Conservation (phyloP, 2,888 invertebrate species). For the Autographa pulchrina region DNA sequence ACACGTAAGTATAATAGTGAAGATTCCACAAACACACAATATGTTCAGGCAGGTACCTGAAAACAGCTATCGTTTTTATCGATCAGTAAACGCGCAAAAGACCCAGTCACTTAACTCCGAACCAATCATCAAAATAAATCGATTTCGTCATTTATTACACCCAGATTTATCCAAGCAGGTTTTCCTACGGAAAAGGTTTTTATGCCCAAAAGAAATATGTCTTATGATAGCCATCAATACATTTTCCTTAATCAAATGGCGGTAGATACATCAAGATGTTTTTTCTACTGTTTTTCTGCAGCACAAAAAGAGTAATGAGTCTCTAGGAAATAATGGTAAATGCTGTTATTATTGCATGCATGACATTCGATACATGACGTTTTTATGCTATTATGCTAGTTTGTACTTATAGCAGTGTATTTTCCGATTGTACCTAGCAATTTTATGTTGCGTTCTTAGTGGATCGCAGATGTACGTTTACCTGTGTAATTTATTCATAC, state of each 20-base stretch:
- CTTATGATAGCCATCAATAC: conserved; percentile 1
- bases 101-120: neutral
- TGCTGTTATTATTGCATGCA: neutral
- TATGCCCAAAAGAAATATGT: neutral
- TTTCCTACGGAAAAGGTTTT: neutral
- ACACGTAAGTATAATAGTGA: no score
- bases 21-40: no score
- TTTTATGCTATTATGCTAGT: neutral
- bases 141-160: neutral
- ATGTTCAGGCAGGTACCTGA: no score
- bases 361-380: neutral
- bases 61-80: neutral
- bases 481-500: no score
- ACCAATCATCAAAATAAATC: neutral
- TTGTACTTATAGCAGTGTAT: conserved; percentile 5
- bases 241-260: conserved; percentile 7
- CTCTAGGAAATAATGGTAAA: conserved; percentile 3
- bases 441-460: neutral
- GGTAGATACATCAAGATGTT: neutral
- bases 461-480: no score
- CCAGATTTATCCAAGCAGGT: neutral
- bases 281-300: neutral
- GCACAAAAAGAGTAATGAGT: conserved; percentile 17
- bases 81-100: neutral
- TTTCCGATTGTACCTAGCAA: conserved; percentile 12